Conservation (phyloP, 2,113 vertebrate genomes). For the Dendrocopos noguchii region DNA sequence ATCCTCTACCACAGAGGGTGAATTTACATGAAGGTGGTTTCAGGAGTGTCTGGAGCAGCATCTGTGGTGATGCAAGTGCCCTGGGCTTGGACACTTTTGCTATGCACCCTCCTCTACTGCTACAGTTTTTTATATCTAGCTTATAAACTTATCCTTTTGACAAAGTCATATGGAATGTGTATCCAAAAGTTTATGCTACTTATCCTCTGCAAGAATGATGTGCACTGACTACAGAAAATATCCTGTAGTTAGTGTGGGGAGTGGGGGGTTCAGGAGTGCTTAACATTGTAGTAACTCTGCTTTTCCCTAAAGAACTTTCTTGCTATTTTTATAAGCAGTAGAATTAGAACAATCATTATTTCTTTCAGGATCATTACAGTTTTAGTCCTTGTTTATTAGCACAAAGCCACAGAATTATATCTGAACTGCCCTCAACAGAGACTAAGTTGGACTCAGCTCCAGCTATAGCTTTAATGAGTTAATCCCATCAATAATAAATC, state of each 20-base stretch:
- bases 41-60: not conserved
- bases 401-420: not conserved
- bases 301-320: not conserved
- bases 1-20: not conserved
- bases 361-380: not conserved
- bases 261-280: fast-evolving
- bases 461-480: not conserved
- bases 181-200: not conserved
- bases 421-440: not conserved
- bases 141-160: not conserved
- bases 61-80: fast-evolving
- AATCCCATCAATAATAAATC: not conserved
- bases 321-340: not conserved
- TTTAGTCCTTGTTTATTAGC: not conserved
- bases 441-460: not conserved
- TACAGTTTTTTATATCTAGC: not conserved
- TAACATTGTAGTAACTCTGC: not conserved
- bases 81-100: not conserved
- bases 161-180: not conserved
- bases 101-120: not conserved
- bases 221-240: not conserved
- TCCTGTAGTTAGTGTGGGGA: not conserved
- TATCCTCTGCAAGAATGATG: not conserved
- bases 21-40: not conserved
- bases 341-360: not conserved